Conservation (phyloP, 2,888 invertebrate genomes). For the Xestoiulus laeticollis region DNA sequence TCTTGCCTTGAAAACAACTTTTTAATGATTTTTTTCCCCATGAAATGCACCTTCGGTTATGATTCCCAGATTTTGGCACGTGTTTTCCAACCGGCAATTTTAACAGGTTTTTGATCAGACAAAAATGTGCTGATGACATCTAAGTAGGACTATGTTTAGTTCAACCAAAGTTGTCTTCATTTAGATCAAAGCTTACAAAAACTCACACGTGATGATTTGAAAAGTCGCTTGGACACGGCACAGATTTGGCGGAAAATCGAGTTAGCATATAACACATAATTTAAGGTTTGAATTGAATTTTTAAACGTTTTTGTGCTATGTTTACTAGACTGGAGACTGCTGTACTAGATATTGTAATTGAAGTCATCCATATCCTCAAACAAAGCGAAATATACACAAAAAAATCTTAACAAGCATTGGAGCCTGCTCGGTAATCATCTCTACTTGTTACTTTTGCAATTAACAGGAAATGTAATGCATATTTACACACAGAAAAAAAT, state of each 20-base stretch:
- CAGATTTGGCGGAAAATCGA: slow-evolving; percentile 1
- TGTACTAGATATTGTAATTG: not conserved
- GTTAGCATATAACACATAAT: slow-evolving; percentile 10
- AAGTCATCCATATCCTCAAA: not conserved
- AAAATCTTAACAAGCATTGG: not conserved
- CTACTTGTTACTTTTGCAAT: slow-evolving; percentile 2
- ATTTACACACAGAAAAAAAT: not conserved
- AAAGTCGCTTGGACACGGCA: not conserved
- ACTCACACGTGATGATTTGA: not conserved
- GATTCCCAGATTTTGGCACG: not conserved
- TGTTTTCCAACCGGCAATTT: not conserved
- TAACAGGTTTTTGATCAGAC: not conserved
- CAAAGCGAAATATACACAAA: not conserved
- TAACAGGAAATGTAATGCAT: not conserved
- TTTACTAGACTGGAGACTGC: slow-evolving; percentile 15
- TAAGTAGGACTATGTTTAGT: not conserved
- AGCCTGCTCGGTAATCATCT: not conserved
- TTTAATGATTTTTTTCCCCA: not conserved
- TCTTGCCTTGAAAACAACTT: slow-evolving; percentile 4
- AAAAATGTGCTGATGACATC: slow-evolving; percentile 15
- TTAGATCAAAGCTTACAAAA: not conserved
- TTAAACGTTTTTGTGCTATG: not conserved
- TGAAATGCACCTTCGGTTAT: not conserved
- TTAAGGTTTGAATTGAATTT: not conserved
- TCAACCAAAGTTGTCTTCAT: not conserved